A percentile compares a stretch with the other conserved stretches of the same genome.
phyloP scores from a whole-genome alignment of 1,140 invertebrate genomes.

The Bathynomus jamesi region DNA sequence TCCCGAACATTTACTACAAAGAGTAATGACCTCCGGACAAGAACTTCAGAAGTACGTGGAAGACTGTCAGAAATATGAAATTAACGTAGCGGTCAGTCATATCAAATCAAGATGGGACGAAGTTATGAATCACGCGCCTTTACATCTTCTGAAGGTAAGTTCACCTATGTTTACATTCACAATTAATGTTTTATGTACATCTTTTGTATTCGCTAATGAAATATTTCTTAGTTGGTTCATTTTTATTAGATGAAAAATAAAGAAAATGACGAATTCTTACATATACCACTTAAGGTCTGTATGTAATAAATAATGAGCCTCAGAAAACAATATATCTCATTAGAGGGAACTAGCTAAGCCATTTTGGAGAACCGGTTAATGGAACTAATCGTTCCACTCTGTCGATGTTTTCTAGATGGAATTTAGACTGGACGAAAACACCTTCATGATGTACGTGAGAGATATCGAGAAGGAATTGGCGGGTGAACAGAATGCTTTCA shows the following conservation, averaged over 20 bases:
- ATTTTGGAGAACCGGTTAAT: too few species aligned
- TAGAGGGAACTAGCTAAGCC: too few species aligned
- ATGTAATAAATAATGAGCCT: too few species aligned
- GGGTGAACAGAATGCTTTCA: slow-evolving; percentile 73
- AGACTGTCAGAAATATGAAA: slow-evolving; percentile 55
- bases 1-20: slow-evolving; percentile 55
- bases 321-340: too few species aligned
- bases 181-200: neutral
- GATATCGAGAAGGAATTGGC: slow-evolving; percentile 84
- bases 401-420: too few species aligned
- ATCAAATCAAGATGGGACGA: slow-evolving; percentile 68
- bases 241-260: too few species aligned
- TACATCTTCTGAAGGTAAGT: slow-evolving; percentile 67
- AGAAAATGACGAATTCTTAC: too few species aligned
- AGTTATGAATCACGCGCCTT: slow-evolving; percentile 65
- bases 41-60: slow-evolving; percentile 66
- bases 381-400: too few species aligned
- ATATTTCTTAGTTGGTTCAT: too few species aligned
- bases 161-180: neutral
- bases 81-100: slow-evolving; percentile 59
- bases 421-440: slow-evolving; percentile 74
- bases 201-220: too few species aligned
- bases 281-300: too few species aligned
- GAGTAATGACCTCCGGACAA: slow-evolving; percentile 67
- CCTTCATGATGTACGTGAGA: slow-evolving; percentile 73